Base-by-base conservation (phyloP, 2,888 invertebrate species). In the Scaptomyza parva region DNA sequence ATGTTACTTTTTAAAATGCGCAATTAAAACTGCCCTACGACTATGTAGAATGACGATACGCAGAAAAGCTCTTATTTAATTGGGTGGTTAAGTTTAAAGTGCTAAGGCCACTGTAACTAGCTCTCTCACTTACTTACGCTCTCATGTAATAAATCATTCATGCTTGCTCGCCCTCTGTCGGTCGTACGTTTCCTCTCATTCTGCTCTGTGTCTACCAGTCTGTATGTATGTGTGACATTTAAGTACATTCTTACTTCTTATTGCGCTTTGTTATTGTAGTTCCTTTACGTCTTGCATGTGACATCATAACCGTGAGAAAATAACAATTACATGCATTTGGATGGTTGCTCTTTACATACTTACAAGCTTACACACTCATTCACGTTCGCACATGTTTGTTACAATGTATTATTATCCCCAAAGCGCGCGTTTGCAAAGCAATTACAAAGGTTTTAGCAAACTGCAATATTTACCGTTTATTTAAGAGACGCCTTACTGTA, bases 291-390 rank as follows among this genome's bases (percentile, higher is more conserved):
- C 64, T 60, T 63, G 39, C 30, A 50, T 69, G 69, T 83, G 82
- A 82, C 82, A 85, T 82, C 86, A 87, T 85, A 70, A 73, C 63
- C 82, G 88, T 83, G 82, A 73, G 82, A 83, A 87, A 81, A 78
- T 71, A 64, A 40, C 76, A 67, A 71, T 81, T 81, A 76, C 66
- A 63, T 14, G 26, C 61, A 30, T 39, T 40, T 33, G 11, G 50
- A 44, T 48, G 61, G 61, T 67, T 43, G 58, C 28, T 59, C 41
- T 6, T 43, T 45, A 57, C 43, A 48, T 35, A 53, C 24, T 8
- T 24, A 48, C n/a, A n/a, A 3, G 37, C 33, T 18, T 18, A 18
- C 11, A 45, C 18, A 18, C 14, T 14, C 11, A 17, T 22, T 44
- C 22, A 47, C 12, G n/a, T n/a, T 22, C 22, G 50, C 43, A 33